Evolutionary conservation across 2,888 invertebrate species (phyloP), one percentile per base, ranked within the genome.

Genomic region (Parasteatoda lunata): DNA sequence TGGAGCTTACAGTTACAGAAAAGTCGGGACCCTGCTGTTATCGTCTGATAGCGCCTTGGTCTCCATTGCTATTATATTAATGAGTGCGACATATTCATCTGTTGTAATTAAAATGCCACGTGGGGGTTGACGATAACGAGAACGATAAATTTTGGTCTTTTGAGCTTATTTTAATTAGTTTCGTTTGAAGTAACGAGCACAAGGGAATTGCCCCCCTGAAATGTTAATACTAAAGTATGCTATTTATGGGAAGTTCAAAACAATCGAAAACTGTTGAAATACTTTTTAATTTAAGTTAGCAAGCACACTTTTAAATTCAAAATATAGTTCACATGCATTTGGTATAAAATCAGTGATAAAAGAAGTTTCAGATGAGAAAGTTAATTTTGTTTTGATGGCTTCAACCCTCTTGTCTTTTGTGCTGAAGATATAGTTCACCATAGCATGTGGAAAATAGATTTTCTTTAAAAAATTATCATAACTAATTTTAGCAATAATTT

Each of bases 121-220:
- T 71, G 71, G 77, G 70, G 83, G 48, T 30, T 64, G 30, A 8
- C 11, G 76, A 77, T 84, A 84, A 84, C 70, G 77, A 64, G 30
- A 47, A 48, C 65, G 83, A 77, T 84, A 77, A 77, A 77, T 84
- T 84, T 84, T 71, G 68, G 81, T 81, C 68, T 75, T 78, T 78
- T 75, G 73, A 75, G 69, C 66, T 68, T 75, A 75, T 81, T 81
- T 81, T 81, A 81, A 81, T 81, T 81, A 73, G 66, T 81, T 59
- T 79, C 64, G 54, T 48, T n/a, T 68, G 52, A 66, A 45, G 52
- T 30, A 49, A 68, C n/a, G 15, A 54, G 72, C 68, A 51, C 51
- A 49, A 45, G 76, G 76, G 76, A 76, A 76, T 48, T 76, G 48
- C 64, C 76, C 64, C 65, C 48, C 59, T 9, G 4, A 13, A n/a